phyloP scores from a whole-genome alignment of 1,140 invertebrate species.

The Brevipalpus yothersi region DNA sequence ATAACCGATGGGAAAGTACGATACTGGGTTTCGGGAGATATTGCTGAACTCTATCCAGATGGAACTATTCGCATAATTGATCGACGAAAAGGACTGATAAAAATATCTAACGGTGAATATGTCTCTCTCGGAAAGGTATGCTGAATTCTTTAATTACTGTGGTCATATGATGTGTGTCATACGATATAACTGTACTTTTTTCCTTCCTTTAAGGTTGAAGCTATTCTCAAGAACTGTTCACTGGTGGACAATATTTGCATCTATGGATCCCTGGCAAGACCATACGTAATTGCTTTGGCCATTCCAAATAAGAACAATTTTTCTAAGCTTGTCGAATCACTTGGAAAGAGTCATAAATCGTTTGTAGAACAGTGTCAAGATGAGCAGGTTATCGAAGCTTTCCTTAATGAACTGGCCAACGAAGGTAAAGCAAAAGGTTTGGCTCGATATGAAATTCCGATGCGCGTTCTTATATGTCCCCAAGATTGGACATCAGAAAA shows the following conservation, averaged over 20 bases:
- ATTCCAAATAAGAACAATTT: slow-evolving; percentile 48
- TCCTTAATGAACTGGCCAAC: neutral
- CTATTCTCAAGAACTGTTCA: slow-evolving; percentile 16
- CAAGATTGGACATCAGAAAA: slow-evolving; percentile 27
- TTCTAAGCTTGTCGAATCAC: slow-evolving; percentile 34
- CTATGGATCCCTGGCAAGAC: slow-evolving; percentile 59
- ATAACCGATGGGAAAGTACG: slow-evolving; percentile 40
- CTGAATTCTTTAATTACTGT: neutral
- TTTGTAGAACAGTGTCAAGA: slow-evolving; percentile 38
- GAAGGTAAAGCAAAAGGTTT: neutral
- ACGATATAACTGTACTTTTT: neutral
- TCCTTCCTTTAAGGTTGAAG: neutral
- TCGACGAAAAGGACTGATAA: slow-evolving; percentile 31
- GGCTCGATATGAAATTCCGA: slow-evolving; percentile 20
- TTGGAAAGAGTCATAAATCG: slow-evolving; percentile 17
- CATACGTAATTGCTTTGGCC: slow-evolving; percentile 69
- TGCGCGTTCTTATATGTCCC: slow-evolving; percentile 18
- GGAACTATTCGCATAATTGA: slow-evolving; percentile 87
- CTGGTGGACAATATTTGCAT: slow-evolving; percentile 87
- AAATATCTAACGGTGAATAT: slow-evolving; percentile 29
- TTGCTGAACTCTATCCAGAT: slow-evolving; percentile 72
- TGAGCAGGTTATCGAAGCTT: slow-evolving; percentile 22
- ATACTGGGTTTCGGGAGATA: slow-evolving; percentile 79
- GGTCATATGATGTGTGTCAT: neutral
- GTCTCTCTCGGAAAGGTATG: slow-evolving; percentile 12